phyloP scores from a whole-genome alignment of 2,113 vertebrate genomes.

The Brachypteracias leptosomus region DNA sequence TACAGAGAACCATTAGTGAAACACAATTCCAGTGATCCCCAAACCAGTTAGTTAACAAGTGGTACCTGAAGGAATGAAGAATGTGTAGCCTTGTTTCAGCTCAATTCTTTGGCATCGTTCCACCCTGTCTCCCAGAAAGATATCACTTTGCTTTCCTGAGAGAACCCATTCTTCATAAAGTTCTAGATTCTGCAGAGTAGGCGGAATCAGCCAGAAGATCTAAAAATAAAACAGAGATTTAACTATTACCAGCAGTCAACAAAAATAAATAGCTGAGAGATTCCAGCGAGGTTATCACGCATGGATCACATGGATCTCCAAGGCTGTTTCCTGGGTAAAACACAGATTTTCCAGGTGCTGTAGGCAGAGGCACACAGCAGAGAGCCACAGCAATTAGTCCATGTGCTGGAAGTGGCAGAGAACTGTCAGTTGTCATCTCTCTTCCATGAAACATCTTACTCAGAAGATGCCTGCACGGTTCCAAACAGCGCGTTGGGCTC shows the following conservation, averaged over 20 bases:
- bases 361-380: background rate
- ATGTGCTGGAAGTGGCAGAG: background rate
- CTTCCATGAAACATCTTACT: slow-evolving; percentile 9
- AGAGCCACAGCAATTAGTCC: slow-evolving; percentile 20
- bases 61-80: slow-evolving; percentile 97
- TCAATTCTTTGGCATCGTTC: slow-evolving; percentile 95
- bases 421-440: slow-evolving; percentile 5
- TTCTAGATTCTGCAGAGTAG: slow-evolving; percentile 89
- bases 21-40: background rate
- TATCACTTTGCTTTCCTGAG: slow-evolving; percentile 95
- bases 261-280: background rate
- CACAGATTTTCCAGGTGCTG: background rate
- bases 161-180: slow-evolving; percentile 98
- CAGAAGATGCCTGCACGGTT: background rate
- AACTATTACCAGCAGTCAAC: background rate
- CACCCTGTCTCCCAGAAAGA: slow-evolving; percentile 94
- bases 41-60: background rate
- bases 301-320: fast-evolving
- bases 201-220: slow-evolving; percentile 98
- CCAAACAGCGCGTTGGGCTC: background rate
- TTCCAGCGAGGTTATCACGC: background rate
- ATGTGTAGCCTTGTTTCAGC: slow-evolving; percentile 92
- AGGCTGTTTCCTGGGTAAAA: background rate
- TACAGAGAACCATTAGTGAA: background rate
- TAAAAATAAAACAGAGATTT: slow-evolving; percentile 63